These are phyloP conservation scores for Suncus etruscus DNA, from an alignment of 2,113 vertebrate genomes.

Conservation along the genomic window DNA sequence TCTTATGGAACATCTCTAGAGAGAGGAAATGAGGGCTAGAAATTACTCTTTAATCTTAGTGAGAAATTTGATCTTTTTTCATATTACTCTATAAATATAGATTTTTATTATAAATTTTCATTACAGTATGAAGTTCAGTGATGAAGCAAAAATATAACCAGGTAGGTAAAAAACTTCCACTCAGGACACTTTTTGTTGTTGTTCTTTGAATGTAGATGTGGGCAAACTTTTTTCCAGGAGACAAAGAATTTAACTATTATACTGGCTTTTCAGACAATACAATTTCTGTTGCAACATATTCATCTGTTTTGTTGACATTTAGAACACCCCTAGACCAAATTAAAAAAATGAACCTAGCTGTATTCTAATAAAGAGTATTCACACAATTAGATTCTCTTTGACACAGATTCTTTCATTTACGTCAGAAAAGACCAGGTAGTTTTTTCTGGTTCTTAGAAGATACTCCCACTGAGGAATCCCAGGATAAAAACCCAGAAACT, in stretches of 20 bases:
- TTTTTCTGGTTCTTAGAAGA: neutral
- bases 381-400: neutral
- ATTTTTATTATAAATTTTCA: constrained; percentile 16
- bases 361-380: neutral
- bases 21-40: constrained; percentile 54
- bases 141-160: constrained; percentile 17
- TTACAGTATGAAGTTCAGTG: neutral
- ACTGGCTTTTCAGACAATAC: neutral
- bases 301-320: neutral
- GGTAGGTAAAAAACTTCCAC: neutral
- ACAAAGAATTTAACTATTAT: neutral
- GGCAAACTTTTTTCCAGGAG: neutral
- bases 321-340: neutral
- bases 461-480: neutral
- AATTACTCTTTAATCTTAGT: constrained; percentile 59
- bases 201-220: neutral
- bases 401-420: neutral
- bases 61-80: constrained; percentile 64
- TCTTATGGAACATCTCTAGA: constrained; percentile 77
- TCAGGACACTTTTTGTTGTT: neutral
- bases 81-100: neutral
- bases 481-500: neutral
- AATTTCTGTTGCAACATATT: neutral
- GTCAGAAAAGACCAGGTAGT: neutral
- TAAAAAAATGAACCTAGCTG: neutral